These are phyloP conservation scores for Drosophila suboccidentalis DNA, from an alignment of 2,888 invertebrate genomes.

Conservation along the genomic window DNA sequence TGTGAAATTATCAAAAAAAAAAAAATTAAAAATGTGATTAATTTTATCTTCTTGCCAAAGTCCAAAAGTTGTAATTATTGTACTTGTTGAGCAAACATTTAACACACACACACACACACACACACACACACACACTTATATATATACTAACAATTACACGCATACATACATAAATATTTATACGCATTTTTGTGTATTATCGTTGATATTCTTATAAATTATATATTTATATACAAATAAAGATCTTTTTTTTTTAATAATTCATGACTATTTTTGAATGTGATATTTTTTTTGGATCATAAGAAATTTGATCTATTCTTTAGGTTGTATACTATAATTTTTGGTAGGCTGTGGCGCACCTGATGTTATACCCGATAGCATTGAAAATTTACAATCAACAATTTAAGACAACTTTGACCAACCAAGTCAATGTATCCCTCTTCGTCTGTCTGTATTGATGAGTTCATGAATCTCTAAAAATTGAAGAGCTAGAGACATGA, in stretches of 20 bases:
- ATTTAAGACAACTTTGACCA: too few species aligned
- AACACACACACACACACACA: constrained; percentile 14
- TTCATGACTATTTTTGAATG: background rate
- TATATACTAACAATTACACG: constrained; percentile 13
- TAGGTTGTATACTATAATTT: background rate
- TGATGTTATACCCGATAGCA: background rate
- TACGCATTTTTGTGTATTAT: constrained; percentile 63
- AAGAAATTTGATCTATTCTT: background rate
- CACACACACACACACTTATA: too few species aligned
- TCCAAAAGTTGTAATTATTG: constrained; percentile 3
- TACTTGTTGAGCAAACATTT: constrained; percentile 16
- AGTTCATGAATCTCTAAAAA: too few species aligned
- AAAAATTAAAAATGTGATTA: background rate
- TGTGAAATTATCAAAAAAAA: background rate
- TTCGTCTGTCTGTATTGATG: too few species aligned
- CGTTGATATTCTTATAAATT: constrained; percentile 46
- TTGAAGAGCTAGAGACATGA: too few species aligned
- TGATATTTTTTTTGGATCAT: background rate
- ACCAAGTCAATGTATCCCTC: too few species aligned
- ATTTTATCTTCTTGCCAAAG: constrained; percentile 14
- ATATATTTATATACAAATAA: constrained; percentile 51
- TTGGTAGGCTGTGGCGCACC: background rate
- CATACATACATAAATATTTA: constrained; percentile 42
- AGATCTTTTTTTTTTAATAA: constrained; percentile 28
- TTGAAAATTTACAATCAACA: too few species aligned